Conservation (phyloP, 2,113 vertebrate species). For the Zapus hudsonius region DNA sequence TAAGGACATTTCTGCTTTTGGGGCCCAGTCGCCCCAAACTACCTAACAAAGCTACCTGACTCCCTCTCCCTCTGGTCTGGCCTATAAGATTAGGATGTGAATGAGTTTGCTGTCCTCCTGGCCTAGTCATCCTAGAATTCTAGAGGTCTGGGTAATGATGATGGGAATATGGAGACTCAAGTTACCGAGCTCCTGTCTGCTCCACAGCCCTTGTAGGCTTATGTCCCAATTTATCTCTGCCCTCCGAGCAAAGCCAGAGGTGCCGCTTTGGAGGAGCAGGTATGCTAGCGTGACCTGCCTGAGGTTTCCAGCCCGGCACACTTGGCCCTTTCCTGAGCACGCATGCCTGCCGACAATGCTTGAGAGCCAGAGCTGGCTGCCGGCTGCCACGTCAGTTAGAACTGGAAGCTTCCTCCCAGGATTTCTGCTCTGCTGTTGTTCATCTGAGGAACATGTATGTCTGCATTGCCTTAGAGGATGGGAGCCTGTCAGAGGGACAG, state of each 20-base stretch:
- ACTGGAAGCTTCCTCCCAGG: conserved; percentile 18
- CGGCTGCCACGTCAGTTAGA: conserved; percentile 37
- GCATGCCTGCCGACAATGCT: background rate
- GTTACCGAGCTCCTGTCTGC: background rate
- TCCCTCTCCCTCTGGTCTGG: background rate
- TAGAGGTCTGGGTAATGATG: background rate
- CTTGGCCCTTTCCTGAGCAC: background rate
- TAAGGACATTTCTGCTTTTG: too few species aligned
- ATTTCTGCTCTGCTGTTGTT: background rate
- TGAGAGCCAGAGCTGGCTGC: background rate
- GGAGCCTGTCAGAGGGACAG: background rate
- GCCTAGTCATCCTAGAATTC: background rate
- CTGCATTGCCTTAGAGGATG: background rate
- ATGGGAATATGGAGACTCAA: background rate
- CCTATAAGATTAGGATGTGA: background rate
- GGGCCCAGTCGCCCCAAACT: too few species aligned
- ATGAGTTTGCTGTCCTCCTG: background rate
- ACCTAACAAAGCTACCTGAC: too few species aligned
- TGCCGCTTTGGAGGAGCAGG: background rate
- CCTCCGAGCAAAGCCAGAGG: background rate
- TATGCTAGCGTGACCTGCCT: accelerated
- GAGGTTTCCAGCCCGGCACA: accelerated
- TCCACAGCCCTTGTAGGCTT: background rate
- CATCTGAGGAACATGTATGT: background rate
- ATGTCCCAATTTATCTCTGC: background rate